Base-by-base conservation (phyloP, 35 echinoderm and acorn worm genomes). In the Heliocidaris tuberculata region DNA sequence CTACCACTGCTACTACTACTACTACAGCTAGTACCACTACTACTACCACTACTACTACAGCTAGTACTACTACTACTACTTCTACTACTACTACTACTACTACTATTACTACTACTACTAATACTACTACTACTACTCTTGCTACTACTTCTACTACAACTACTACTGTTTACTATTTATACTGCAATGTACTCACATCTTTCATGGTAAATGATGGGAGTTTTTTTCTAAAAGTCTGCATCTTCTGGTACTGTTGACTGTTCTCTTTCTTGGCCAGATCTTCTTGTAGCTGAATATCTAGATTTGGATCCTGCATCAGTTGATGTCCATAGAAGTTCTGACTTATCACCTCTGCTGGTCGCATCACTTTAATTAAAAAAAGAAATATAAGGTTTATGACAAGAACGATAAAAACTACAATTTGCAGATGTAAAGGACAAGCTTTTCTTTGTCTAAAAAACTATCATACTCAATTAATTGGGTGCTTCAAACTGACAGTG, bases 201-300 rank as follows among this genome's bases (percentile, higher is more conserved):
- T 95, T 94, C 97, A 99, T 97, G 12, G 94, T 94, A 49, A 97
- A 97, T 42, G 96, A 95, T n/a, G 98, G 98, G 24, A 99, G 94
- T 59, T 97, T 99, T 52, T 95, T 29, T 32, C 98, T 94, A 86
- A 99, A 99, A 27, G 95, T 49, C 94, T 94, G 93, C 98, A 99
- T 99, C 5, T 94, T 30, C 42, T 94, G 89, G 65, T 97, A 99
- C 32, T 88, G 65, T 8, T 17, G 2, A 70, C 95, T 99, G 32
- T 50, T 61, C 86, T 92, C 30, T 88, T 97, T 99, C n/a, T 86
- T 19, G 32, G 91, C 91, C 49, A 92, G 19, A 13, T 97, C 97
- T 30, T 96, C 93, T 32, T 88, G 85, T 7, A 97, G 86, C 16
- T 94, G 31, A 13, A 16, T 12, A 93, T 99, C 97, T 29, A 99